Conservation (phyloP, 2,888 invertebrate genomes). For the Ecdyonurus torrentis region DNA sequence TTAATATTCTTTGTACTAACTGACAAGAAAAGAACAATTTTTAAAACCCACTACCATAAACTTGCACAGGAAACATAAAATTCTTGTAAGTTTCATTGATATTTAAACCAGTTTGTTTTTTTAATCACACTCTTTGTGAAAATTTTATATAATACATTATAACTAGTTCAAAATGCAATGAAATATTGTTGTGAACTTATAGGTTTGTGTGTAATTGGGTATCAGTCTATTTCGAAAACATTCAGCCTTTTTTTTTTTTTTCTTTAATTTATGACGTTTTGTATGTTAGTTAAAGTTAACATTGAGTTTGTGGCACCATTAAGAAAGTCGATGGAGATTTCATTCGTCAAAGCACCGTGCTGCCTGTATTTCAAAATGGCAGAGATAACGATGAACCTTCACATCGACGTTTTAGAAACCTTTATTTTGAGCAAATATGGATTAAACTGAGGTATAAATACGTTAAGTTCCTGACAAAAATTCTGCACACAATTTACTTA, state of each 20-base stretch:
- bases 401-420: background rate
- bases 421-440: background rate
- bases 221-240: background rate
- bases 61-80: no score
- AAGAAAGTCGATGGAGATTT: background rate
- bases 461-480: background rate
- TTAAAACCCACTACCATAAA: no score
- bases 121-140: no score
- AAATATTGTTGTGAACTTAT: no score
- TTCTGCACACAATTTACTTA: background rate
- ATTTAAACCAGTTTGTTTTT: no score
- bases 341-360: background rate
- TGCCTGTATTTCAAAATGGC: background rate
- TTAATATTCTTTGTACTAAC: no score
- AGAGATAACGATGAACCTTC: background rate
- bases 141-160: no score
- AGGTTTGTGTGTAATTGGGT: no score
- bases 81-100: no score
- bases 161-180: no score
- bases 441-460: background rate
- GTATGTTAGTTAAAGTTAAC: background rate
- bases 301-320: background rate
- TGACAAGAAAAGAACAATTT: no score
- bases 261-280: background rate
- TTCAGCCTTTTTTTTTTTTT: background rate